Evolutionary conservation across 2,797 vertebrate species (phyloP).

Genomic region (Scyliorhinus canicula): DNA sequence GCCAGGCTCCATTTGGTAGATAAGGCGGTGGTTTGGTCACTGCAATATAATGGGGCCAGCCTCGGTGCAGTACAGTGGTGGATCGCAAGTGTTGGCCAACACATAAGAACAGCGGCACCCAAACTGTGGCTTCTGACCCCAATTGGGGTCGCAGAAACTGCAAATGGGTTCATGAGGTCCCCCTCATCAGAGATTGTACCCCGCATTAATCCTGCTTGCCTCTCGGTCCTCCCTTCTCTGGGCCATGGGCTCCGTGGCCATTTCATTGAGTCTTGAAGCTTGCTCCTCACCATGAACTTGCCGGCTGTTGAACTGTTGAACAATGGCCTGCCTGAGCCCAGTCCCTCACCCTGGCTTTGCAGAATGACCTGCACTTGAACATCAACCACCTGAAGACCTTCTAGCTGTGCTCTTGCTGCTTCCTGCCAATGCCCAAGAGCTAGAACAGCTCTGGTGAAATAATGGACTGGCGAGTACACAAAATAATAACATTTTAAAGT

Average conservation of each 20-base stretch:
- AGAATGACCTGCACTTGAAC: no score
- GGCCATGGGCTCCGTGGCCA: no score
- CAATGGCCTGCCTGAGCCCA: background rate
- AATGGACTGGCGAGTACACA: no score
- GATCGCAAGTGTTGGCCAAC: background rate
- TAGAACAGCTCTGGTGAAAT: no score
- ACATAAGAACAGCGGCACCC: background rate
- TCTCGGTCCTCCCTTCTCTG: background rate
- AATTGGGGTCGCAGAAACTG: background rate
- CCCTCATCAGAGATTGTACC: background rate
- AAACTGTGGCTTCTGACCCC: background rate
- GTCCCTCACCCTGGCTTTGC: no score
- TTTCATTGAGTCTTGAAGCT: background rate
- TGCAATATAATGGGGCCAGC: background rate
- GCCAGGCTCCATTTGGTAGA: background rate
- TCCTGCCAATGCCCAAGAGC: no score
- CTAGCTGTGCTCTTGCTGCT: no score
- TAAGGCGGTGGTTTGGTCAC: background rate
- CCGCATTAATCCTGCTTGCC: background rate
- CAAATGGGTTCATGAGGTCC: background rate
- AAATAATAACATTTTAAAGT: no score
- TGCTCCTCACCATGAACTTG: background rate
- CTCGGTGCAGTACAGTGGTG: background rate
- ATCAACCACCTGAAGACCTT: no score
- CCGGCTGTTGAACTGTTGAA: no score